Evolutionary conservation across 2,888 invertebrate genomes (phyloP), one percentile per base, ranked within the genome.

Genomic region (Neoascia interrupta): DNA sequence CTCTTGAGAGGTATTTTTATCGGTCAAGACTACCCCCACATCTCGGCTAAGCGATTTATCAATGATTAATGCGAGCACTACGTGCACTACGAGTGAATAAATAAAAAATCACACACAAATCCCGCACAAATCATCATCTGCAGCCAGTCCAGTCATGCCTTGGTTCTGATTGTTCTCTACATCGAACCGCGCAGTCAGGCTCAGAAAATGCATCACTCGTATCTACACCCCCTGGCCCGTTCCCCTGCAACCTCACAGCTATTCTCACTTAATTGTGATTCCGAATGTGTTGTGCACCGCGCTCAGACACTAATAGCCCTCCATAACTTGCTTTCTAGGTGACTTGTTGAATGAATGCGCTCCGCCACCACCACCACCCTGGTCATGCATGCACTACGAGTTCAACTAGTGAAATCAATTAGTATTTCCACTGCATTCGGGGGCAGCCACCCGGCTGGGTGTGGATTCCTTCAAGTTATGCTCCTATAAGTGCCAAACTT

Each of bases 321-420:
- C 19, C 19, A 13, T 45, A 66, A 13, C 26, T 58, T 45, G 5
- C 19, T 39, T 21, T 26, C 21, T 18, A 15, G 60, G 37, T 69
- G 31, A 56, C 63, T 63, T 41, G 43, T 69, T 74, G 74, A 74
- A 60, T 49, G 47, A 74, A 47, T 54, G 21, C 53, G 53, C 47
- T 28, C 18, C 11, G 39, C 26, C 15, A n/a, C 23, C 1, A 19
- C 11, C 6, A 8, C 15, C 47, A 16, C n/a, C 31, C 5, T 13
- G 11, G 3, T 45, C 73, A 68, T 73, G 61, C 58, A 70, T 60
- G 15, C 56, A 64, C 28, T 45, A 31, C 31, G 8, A 31, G 15
- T n/a, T 51, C 41, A 23, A 49, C 49, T 51, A 41, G 79, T 56
- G 54, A 56, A 73, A 79, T 66, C 73, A 66, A 73, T 79, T 79